Base-by-base conservation (phyloP, 2,888 invertebrate genomes). In the Chorisops tibialis region DNA sequence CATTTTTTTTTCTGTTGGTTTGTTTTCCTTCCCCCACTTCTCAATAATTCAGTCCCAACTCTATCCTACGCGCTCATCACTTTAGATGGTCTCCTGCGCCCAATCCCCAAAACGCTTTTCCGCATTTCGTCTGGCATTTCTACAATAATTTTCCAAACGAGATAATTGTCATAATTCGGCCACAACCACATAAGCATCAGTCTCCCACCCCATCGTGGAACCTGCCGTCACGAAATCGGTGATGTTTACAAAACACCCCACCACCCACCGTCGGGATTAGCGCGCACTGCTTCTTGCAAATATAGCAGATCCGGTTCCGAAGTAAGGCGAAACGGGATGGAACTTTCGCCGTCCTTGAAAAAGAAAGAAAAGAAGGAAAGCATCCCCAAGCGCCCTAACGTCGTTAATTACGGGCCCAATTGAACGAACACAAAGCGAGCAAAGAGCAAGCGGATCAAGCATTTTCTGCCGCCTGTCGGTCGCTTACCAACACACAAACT, bases 371-470 rank as follows among this genome's bases (percentile, higher is more conserved):
- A 16, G 16, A 35, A 30, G 35, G 5, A 50, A 59, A 45, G 38
- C 39, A 59, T 45, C 37, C 54, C 12, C 18, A 38, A 24, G 41
- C 49, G 41, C 38, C 48, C 18, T 69, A 69, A 69, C 67, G 66
- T 60, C 63, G 67, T 69, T 69, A 69, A 69, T 69, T 69, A 69
- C 63, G 67, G 67, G 68, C 68, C 68, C 69, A 69, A 69, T 69
- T 69, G 68, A 69, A 69, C 69, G 62, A 65, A 65, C 65, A 69
- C 66, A 69, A 67, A 64, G 63, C 49, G n/a, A n/a, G 45, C 52
- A 52, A 45, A 56, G 41, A 47, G 22, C 38, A 30, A 49, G n/a
- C n/a, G n/a, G n/a, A n/a, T n/a, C n/a, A n/a, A 30, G 24, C 43
- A 30, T 58, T 48, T 61, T 50, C 56, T 19, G 43, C 18, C 56